These are phyloP conservation scores for Atta colombica DNA, from an alignment of 1,140 invertebrate species.

Conservation along the genomic window DNA sequence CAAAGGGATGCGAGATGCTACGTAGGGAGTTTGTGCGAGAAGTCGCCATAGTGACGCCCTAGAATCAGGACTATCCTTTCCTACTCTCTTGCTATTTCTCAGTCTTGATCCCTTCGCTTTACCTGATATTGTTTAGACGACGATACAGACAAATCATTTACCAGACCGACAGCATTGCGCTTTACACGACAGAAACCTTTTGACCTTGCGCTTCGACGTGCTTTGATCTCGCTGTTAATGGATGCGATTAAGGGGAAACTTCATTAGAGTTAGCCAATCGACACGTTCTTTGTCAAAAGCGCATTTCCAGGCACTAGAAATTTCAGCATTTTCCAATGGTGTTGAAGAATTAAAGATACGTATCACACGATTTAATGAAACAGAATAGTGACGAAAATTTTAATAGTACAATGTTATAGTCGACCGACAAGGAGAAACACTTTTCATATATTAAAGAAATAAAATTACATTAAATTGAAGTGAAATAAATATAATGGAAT, in stretches of 20 bases:
- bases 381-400: not conserved
- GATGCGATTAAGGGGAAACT: conserved; percentile 47
- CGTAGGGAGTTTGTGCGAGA: conserved; percentile 27
- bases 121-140: conserved; percentile 25
- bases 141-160: conserved; percentile 34
- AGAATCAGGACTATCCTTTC: conserved; percentile 45
- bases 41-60: conserved; percentile 74
- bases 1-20: not conserved
- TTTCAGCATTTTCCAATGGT: conserved; percentile 23
- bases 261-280: conserved; percentile 12
- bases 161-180: not conserved
- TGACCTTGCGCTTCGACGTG: not conserved
- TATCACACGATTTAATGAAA: not conserved
- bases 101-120: not conserved
- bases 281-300: conserved; percentile 7
- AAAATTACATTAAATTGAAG: not conserved
- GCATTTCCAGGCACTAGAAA: not conserved
- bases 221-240: conserved; percentile 58
- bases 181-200: not conserved
- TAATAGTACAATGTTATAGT: not conserved
- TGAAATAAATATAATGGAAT: not conserved
- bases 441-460: not conserved
- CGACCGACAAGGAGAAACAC: not conserved
- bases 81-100: not conserved
- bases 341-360: conserved; percentile 13